Base-by-base conservation (phyloP, 2,888 invertebrate genomes). In the Creontiades dilutus region DNA sequence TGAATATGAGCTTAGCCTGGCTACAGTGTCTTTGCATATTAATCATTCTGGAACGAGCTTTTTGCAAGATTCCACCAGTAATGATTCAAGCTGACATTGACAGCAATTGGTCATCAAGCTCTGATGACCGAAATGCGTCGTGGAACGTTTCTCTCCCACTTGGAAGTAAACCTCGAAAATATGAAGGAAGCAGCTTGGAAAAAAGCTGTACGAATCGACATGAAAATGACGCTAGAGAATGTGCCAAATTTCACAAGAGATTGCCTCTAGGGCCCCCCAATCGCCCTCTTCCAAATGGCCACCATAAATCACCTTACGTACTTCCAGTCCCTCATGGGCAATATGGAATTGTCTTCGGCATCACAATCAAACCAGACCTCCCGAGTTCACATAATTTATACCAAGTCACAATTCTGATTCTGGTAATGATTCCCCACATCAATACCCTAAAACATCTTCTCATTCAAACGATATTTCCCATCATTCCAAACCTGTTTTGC, bases 321-420 rank as follows among this genome's bases (percentile, higher is more conserved):
- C 93, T 93, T 90, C 93, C 93, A 28, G 92, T 92, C 5, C 93
- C 93, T 48, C 92, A 92, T 61, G 92, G 93, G 14, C 93, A 92
- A 92, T 90, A 91, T 46, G 90, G 90, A 47, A 82, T 68, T 46
- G 78, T 90, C 89, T 90, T 19, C 89, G 91, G 16, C 80, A 85
- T 46, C 78, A 78, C 75, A 52, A 84, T 68, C 90, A 91, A 37
- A 84, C 89, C 48, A 91, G 93, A 92, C 89, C 91, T 92, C 91
- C 91, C 46, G 91, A 91, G 89, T 93, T 90, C 93, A 93, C 92
- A 92, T 93, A 92, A 92, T 93, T 81, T 93, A 93, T 91, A 93
- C 93, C 92, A 94, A 92, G 95, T 95, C 96, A 97, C 92, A 97
- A 97, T 48, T 97, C 97, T 12, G 97, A 97, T 93, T 97, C 97